Evolutionary conservation across 2,797 vertebrate genomes (phyloP), one percentile per base, ranked within the genome.

Genomic region (Strix occidentalis): DNA sequence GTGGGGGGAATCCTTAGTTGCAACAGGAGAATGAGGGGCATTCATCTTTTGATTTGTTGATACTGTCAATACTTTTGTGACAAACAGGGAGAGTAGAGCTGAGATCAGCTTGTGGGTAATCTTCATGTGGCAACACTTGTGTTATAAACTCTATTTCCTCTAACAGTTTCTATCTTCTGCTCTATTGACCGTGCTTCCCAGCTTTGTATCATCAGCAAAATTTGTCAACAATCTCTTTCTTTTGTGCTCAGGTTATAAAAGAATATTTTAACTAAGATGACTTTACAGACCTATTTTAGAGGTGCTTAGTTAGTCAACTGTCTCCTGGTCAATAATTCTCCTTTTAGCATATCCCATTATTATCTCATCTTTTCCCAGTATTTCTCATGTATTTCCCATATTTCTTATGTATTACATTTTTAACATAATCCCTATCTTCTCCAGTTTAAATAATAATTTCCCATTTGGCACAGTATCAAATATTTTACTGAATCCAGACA

Each of bases 171-270:
- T 83, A 37, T 72, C 84, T 91, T 57, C 48, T 85, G 60, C 89
- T 66, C 48, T 81, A 35, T 70, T 64, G 87, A 86, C 79, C 1
- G 11, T 31, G 53, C 69, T 94, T 68, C 46, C 65, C 76, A 61
- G 88, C 75, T 80, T 72, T 29, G 39, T 88, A 5, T 86, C 68
- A 46, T 91, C 85, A 91, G 76, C 93, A 94, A 51, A 65, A 91
- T 84, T 81, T 78, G 80, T 61, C 87, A 88, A 61, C 58, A 89
- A 14, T 45, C 41, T 51, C 78, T 33, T 89, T 60, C 64, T 95
- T 88, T 78, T 94, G 48, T 91, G 85, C 65, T 81, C 24, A 14
- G 33, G 18, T 43, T 77, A n/a, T 84, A 65, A 57, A 35, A 80
- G 69, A 84, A 53, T 71, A 71, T 68, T 84, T 84, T 88, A 51